Evolutionary conservation across 1,140 invertebrate genomes (phyloP).

Genomic region (Sycophaga agraensis): DNA sequence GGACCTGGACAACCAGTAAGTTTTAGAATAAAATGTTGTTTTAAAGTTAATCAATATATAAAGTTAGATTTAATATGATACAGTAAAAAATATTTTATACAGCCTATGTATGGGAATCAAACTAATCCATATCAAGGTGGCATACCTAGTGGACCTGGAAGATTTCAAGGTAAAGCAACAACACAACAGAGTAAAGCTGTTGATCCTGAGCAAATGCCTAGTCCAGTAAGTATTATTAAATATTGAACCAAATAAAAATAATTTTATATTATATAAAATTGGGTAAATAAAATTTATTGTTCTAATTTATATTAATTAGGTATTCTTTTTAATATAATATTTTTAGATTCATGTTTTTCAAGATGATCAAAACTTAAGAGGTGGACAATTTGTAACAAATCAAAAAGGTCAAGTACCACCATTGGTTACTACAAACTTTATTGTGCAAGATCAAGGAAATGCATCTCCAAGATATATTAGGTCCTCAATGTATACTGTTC

Average conservation of each 20-base stretch:
- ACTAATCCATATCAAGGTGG: constrained; percentile 43
- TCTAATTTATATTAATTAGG: not conserved
- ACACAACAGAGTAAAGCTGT: constrained; percentile 68
- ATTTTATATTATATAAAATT: not conserved
- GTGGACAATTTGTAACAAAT: constrained; percentile 82
- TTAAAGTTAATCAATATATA: not conserved
- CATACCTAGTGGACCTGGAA: constrained; percentile 1
- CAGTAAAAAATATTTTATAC: not conserved
- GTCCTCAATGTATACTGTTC: constrained; percentile 95
- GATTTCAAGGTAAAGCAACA: constrained; percentile 16
- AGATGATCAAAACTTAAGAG: constrained; percentile 78
- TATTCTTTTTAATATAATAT: not conserved
- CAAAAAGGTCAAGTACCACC: constrained; percentile 86
- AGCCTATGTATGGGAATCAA: constrained; percentile 50
- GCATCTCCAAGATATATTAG: constrained; percentile 84
- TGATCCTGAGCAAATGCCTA: constrained; percentile 96
- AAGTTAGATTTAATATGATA: not conserved
- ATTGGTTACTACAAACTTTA: constrained; percentile 91
- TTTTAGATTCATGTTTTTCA: constrained; percentile 90
- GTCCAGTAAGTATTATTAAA: constrained; percentile 69
- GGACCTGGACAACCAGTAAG: constrained; percentile 34
- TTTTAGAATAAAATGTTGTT: constrained; percentile 15
- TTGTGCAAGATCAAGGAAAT: constrained; percentile 92
- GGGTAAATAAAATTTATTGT: constrained; percentile 5
- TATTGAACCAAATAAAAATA: not conserved